phyloP scores from a whole-genome alignment of 2,113 vertebrate genomes.

The Gasterosteus aculeatus region DNA sequence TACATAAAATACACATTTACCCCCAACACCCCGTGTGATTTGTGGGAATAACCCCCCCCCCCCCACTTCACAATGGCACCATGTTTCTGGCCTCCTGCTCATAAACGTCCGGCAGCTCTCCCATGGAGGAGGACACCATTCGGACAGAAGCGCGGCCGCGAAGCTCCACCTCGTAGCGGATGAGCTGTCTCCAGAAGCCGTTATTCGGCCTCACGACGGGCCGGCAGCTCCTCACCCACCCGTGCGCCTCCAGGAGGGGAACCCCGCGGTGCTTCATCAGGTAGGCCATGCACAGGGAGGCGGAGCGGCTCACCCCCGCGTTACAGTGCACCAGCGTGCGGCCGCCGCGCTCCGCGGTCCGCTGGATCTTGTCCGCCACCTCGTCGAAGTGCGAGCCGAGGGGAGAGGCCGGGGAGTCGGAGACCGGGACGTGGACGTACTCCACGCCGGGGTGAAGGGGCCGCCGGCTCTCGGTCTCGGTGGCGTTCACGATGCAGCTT shows the following conservation, averaged over 20 bases:
- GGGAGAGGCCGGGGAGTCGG: constrained; percentile 67
- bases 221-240: constrained; percentile 63
- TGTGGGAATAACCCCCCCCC: not conserved
- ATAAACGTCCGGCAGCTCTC: constrained; percentile 80
- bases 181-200: constrained; percentile 83
- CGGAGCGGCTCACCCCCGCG: constrained; percentile 82
- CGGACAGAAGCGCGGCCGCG: constrained; percentile 70
- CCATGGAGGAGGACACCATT: constrained; percentile 76
- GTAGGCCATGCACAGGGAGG: constrained; percentile 79
- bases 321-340: constrained; percentile 80
- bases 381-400: constrained; percentile 74
- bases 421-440: constrained; percentile 72
- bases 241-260: constrained; percentile 75
- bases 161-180: constrained; percentile 75
- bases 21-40: not conserved
- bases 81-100: constrained; percentile 69
- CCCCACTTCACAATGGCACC: constrained; percentile 61
- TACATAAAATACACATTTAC: not conserved
- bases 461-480: constrained; percentile 28
- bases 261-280: constrained; percentile 74
- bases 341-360: constrained; percentile 9
- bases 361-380: constrained; percentile 73
- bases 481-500: constrained; percentile 77
- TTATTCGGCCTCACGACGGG: constrained; percentile 77
- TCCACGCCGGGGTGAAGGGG: constrained; percentile 46